Conservation (phyloP, 1,140 invertebrate species). For the Cherax destructor region DNA sequence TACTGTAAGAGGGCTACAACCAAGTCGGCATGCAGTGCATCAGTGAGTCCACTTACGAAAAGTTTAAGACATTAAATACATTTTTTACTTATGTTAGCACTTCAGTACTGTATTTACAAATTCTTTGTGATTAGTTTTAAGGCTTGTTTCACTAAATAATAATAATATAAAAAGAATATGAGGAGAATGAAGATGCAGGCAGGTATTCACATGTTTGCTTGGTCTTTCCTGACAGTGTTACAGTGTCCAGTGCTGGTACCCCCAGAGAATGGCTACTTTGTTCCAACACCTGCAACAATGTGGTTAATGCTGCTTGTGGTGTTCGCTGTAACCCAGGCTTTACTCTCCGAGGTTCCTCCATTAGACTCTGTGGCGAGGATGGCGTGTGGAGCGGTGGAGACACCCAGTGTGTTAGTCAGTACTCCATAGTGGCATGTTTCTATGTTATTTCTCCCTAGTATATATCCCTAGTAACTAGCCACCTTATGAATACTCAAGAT, state of each 20-base stretch:
- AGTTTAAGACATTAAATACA: too few relatives aligned
- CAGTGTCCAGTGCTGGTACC: constrained; percentile 79
- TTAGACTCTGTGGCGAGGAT: constrained; percentile 81
- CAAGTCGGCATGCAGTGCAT: constrained; percentile 77
- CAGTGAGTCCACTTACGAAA: constrained; percentile 74
- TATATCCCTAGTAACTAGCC: too few relatives aligned
- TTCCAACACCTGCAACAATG: constrained; percentile 81
- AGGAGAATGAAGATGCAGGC: too few relatives aligned
- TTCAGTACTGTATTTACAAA: too few relatives aligned
- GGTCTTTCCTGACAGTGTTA: constrained; percentile 46
- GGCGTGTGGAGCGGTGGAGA: constrained; percentile 82
- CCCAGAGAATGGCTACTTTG: constrained; percentile 83
- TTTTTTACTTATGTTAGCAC: too few relatives aligned
- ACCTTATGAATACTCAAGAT: too few relatives aligned
- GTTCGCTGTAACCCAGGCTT: constrained; percentile 83
- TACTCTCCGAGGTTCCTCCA: constrained; percentile 81
- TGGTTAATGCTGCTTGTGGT: constrained; percentile 84
- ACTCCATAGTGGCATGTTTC: neutral
- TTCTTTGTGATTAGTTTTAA: too few relatives aligned
- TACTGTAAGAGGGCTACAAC: constrained; percentile 79
- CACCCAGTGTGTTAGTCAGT: constrained; percentile 80
- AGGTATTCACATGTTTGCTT: too few relatives aligned
- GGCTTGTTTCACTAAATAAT: too few relatives aligned
- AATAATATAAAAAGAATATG: too few relatives aligned
- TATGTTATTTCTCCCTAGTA: too few relatives aligned